These are phyloP conservation scores for Ophioderma brevispina DNA, from an alignment of 35 echinoderm and acorn worm species.

Conservation along the genomic window DNA sequence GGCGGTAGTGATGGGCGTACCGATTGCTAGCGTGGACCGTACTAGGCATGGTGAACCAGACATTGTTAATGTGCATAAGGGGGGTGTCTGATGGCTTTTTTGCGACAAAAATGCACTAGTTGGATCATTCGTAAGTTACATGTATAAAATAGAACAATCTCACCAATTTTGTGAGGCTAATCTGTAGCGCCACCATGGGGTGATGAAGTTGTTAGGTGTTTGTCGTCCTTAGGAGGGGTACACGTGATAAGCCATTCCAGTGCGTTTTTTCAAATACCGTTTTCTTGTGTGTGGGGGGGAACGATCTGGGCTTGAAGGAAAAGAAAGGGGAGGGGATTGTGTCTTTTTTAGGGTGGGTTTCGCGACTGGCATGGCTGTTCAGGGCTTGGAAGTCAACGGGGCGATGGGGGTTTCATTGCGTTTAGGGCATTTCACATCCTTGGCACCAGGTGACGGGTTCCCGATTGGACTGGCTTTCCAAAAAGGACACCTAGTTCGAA, in stretches of 20 bases:
- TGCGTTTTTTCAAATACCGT: conserved; percentile 57
- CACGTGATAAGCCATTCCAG: conserved; percentile 32
- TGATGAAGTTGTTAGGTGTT: conserved; percentile 55
- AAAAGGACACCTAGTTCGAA: background rate
- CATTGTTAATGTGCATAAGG: too few species aligned
- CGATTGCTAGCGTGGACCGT: too few species aligned
- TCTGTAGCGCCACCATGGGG: conserved; percentile 64
- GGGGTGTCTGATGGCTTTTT: too few species aligned
- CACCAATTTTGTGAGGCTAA: too few species aligned
- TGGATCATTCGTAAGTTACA: too few species aligned
- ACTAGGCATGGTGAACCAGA: too few species aligned
- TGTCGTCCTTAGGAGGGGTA: conserved; percentile 17
- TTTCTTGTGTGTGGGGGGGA: conserved; percentile 1
- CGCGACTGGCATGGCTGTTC: conserved; percentile 35
- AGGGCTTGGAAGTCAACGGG: conserved; percentile 25
- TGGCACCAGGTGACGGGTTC: conserved; percentile 21
- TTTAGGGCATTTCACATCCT: background rate
- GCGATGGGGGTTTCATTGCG: background rate
- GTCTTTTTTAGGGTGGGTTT: conserved; percentile 60
- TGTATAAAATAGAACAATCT: too few species aligned
- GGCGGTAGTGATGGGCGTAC: too few species aligned
- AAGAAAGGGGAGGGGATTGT: conserved; percentile 17
- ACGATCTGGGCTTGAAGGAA: conserved; percentile 22
- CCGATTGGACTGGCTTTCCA: background rate
- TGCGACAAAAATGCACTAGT: too few species aligned